phyloP scores from a whole-genome alignment of 2,113 vertebrate genomes.

The Bufo bufo region DNA sequence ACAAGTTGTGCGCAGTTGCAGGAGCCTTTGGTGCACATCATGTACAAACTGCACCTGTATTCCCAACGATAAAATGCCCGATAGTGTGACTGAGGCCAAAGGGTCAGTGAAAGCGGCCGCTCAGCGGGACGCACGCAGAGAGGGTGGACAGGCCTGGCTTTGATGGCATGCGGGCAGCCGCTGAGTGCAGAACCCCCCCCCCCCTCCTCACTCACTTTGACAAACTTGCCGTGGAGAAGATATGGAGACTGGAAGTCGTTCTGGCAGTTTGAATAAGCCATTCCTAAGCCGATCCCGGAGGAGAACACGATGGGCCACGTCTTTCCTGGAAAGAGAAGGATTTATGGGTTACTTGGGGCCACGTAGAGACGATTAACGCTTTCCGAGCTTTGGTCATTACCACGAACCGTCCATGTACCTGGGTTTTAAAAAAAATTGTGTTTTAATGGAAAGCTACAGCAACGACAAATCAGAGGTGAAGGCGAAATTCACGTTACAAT shows the following conservation, averaged over 20 bases:
- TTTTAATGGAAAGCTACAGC: not conserved
- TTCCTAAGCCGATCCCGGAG: conserved; percentile 86
- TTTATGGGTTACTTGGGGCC: conserved; percentile 24
- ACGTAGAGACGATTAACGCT: not conserved
- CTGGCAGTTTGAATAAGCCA: conserved; percentile 92
- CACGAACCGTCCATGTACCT: not conserved
- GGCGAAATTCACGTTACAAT: not conserved
- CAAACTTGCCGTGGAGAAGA: conserved; percentile 84
- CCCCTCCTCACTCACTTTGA: conserved; percentile 77
- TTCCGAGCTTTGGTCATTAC: no score
- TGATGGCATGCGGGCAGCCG: no score
- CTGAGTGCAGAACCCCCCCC: not conserved
- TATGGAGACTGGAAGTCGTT: conserved; percentile 86
- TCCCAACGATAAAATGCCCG: no score
- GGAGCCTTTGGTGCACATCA: no score
- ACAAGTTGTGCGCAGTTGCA: no score
- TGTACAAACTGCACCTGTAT: no score
- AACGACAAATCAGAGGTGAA: not conserved
- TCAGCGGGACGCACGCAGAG: no score
- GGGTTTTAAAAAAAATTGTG: no score
- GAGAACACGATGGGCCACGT: conserved; percentile 86
- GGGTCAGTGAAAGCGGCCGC: no score
- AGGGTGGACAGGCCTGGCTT: no score
- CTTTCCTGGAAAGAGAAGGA: conserved; percentile 73
- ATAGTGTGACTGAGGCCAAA: no score